phyloP scores from a whole-genome alignment of 2,888 invertebrate genomes.

The Erebia aethiops region DNA sequence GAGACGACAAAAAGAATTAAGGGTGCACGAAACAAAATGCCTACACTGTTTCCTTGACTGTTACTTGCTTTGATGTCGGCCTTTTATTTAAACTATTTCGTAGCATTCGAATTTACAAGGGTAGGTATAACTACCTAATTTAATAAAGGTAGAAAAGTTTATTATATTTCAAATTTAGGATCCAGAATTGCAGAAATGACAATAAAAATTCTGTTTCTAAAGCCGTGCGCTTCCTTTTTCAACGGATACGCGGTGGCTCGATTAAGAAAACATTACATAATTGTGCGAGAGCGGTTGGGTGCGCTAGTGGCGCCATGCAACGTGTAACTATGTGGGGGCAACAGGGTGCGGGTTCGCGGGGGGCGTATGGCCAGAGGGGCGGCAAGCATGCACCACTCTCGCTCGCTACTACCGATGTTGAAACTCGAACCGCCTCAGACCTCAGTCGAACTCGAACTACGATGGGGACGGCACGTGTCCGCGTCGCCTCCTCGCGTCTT shows the following conservation, averaged over 20 bases:
- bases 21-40: slow-evolving; percentile 58
- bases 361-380: slow-evolving; percentile 61
- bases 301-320: slow-evolving; percentile 80
- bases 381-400: slow-evolving; percentile 69
- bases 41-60: slow-evolving; percentile 55
- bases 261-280: slow-evolving; percentile 82
- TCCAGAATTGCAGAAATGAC: background rate
- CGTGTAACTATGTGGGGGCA: slow-evolving; percentile 76
- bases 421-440: slow-evolving; percentile 58
- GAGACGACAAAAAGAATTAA: slow-evolving; percentile 73
- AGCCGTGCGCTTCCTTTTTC: slow-evolving; percentile 54
- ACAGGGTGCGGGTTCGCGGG: slow-evolving; percentile 55
- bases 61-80: slow-evolving; percentile 56
- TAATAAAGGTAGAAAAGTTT: background rate
- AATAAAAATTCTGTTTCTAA: slow-evolving; percentile 8
- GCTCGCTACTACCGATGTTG: slow-evolving; percentile 54
- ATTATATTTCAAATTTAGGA: background rate
- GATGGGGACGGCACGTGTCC: slow-evolving; percentile 71
- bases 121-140: background rate
- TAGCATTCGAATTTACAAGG: background rate
- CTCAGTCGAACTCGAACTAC: slow-evolving; percentile 74
- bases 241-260: slow-evolving; percentile 66
- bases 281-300: slow-evolving; percentile 72
- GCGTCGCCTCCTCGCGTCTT: slow-evolving; percentile 58
- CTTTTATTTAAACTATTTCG: slow-evolving; percentile 35